Base-by-base conservation (phyloP, 2,888 invertebrate genomes). In the Octonoba sinensis region DNA sequence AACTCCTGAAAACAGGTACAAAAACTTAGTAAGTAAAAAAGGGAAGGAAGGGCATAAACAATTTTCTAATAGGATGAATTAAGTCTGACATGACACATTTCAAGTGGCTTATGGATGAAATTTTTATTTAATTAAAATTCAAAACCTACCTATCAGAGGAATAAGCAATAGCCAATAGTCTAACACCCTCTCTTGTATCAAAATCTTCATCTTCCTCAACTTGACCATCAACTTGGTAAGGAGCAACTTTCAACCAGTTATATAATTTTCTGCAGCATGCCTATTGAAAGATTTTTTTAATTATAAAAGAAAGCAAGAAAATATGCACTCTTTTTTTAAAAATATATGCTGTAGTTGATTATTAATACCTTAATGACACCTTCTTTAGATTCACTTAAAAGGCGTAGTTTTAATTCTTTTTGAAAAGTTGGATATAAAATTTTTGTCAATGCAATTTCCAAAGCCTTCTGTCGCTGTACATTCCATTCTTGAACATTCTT, bases 401-500 rank as follows among this genome's bases (percentile, higher is more conserved):
- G 89, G 59, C 93, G 92, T 0, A 93, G 91, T 74, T 93, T 92
- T 11, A 99, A 89, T 88, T 99, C 99, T 85, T 95, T 93, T 83
- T 94, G 91, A 85, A 99, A 90, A 87, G 95, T 94, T 0, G 98
- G 98, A 87, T 96, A 92, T 4, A 99, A 92, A 88, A 97, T 93
- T 87, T 94, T 93, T 24, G 91, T 93, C 67, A 98, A 91, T 0
- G 98, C 97, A 83, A 95, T 90, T 86, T 95, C 94, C 0, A 99
- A 94, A 73, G 96, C 95, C 86, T 95, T 94, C 1, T 93, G 92
- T 56, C 99, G 91, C 67, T 97, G 88, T 1, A 93, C 92, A 89
- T 99, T 99, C 99, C 99, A 99, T 86, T 96, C 96, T 88, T 97
- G 94, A 0, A 96, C 96, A 85, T 93, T 93, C 85, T 95, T 95